Evolutionary conservation across 1,140 invertebrate genomes (phyloP).

Genomic region (Drosophila athabasca): DNA sequence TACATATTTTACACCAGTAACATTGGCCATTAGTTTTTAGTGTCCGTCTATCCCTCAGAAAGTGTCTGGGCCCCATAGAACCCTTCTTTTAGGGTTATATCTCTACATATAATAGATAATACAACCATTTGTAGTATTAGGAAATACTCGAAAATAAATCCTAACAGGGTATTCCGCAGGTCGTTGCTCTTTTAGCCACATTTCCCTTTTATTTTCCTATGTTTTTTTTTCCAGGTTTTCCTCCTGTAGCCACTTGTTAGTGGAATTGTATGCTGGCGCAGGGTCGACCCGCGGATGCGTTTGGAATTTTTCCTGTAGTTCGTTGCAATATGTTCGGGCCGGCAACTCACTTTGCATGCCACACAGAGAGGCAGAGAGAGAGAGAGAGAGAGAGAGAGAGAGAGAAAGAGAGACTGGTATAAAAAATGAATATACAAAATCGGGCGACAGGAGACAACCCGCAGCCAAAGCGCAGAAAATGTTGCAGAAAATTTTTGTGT

Average conservation of each 20-base stretch:
- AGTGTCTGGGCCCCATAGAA: too few relatives aligned
- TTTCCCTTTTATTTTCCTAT: neutral
- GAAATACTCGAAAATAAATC: neutral
- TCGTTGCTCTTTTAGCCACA: neutral
- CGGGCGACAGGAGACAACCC: conserved; percentile 43
- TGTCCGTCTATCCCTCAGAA: too few relatives aligned
- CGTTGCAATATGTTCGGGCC: conserved; percentile 47
- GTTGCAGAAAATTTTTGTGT: conserved; percentile 14
- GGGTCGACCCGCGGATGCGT: conserved; percentile 34
- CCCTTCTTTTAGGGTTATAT: too few relatives aligned
- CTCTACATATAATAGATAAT: too few relatives aligned
- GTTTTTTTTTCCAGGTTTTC: conserved; percentile 2
- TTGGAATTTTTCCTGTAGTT: conserved; percentile 32
- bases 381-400: neutral
- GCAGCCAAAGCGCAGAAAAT: conserved; percentile 34
- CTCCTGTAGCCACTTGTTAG: conserved; percentile 36
- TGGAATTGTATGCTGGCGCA: conserved; percentile 39
- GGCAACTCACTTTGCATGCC: conserved; percentile 54
- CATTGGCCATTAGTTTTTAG: too few relatives aligned
- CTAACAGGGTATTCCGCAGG: neutral
- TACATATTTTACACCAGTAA: too few relatives aligned
- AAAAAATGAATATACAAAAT: conserved; percentile 31
- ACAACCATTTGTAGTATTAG: too few relatives aligned
- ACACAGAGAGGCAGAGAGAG: conserved; percentile 3
- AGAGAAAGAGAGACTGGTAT: neutral